Evolutionary conservation across 2,113 vertebrate genomes (phyloP).

Genomic region (Onychostoma macrolepis): DNA sequence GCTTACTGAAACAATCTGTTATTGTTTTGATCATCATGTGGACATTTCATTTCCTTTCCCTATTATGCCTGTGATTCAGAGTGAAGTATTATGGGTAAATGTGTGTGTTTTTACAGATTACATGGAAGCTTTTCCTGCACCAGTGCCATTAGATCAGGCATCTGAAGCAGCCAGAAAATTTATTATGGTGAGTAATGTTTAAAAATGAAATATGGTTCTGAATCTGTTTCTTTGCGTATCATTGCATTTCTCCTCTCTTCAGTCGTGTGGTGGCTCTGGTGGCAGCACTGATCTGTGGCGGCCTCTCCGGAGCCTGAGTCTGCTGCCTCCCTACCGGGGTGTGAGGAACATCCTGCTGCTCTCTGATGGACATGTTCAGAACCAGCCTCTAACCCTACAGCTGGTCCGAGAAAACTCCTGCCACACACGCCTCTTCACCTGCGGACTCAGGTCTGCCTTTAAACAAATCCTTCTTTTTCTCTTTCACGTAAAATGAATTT

Average conservation of each 20-base stretch:
- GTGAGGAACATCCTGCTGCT: conserved; percentile 82
- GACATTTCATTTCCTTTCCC: not conserved
- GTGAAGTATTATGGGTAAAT: not conserved
- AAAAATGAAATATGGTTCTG: not conserved
- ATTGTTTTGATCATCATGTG: conserved; percentile 1
- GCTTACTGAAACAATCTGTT: not conserved
- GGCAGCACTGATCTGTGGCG: conserved; percentile 90
- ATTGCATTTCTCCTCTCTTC: not conserved
- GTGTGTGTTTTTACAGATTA: conserved; percentile 71
- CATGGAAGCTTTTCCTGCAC: conserved; percentile 75
- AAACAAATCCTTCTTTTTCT: conserved; percentile 44
- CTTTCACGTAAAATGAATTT: not conserved
- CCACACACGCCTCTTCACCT: conserved; percentile 86
- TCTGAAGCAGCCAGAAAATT: conserved; percentile 64
- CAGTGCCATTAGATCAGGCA: conserved; percentile 57
- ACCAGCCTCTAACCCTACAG: conserved; percentile 75
- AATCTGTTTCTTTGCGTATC: not conserved
- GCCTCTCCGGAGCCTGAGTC: conserved; percentile 75
- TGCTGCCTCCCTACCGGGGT: conserved; percentile 79
- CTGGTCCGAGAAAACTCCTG: conserved; percentile 73
- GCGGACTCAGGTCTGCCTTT: conserved; percentile 78
- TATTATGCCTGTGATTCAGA: not conserved
- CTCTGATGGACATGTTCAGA: conserved; percentile 88
- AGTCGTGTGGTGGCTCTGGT: conserved; percentile 75
- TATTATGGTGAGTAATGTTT: conserved; percentile 74